phyloP scores from a whole-genome alignment of 2,113 vertebrate genomes.

The Connochaetes taurinus region DNA sequence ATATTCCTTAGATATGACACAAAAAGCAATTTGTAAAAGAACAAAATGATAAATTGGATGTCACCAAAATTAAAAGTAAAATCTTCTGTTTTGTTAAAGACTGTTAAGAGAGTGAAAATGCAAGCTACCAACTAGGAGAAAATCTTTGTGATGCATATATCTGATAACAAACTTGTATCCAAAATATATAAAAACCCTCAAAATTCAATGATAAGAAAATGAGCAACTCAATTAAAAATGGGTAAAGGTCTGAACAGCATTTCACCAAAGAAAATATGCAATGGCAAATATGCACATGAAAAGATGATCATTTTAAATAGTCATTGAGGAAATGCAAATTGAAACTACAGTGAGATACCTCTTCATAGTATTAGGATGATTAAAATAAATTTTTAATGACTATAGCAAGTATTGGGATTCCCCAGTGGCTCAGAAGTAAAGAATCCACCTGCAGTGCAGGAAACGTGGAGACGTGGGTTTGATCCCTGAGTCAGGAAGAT shows the following conservation, averaged over 20 bases:
- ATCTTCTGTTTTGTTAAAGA: neutral
- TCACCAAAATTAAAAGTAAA: neutral
- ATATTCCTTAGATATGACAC: neutral
- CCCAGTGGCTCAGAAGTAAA: neutral
- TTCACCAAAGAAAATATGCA: neutral
- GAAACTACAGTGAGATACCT: neutral
- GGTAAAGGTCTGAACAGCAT: neutral
- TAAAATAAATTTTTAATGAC: neutral
- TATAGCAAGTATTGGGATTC: neutral
- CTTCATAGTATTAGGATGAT: neutral
- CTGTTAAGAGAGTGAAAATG: neutral
- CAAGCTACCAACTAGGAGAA: neutral
- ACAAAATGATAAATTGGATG: neutral
- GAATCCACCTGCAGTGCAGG: neutral
- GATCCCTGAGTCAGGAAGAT: neutral
- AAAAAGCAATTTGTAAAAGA: neutral
- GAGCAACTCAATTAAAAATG: neutral
- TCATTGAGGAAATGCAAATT: neutral
- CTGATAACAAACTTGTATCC: neutral
- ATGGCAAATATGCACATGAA: neutral
- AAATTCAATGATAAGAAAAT: neutral
- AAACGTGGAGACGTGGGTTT: neutral
- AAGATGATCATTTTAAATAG: neutral
- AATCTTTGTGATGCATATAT: neutral
- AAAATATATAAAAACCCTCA: neutral